Evolutionary conservation across 2,797 vertebrate genomes (phyloP).

Genomic region (Xenops minutus): DNA sequence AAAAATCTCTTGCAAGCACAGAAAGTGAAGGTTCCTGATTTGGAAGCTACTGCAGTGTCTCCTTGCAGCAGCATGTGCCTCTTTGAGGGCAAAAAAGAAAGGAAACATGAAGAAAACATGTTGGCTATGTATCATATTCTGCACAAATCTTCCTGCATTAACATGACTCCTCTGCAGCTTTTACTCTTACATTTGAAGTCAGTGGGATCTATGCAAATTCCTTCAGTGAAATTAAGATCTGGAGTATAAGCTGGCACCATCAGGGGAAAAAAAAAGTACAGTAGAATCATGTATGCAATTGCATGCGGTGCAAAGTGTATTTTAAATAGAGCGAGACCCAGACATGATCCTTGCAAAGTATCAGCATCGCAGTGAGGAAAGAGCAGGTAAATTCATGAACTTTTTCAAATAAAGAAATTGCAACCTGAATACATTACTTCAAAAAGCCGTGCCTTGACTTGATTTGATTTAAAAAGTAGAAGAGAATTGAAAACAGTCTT

Average conservation of each 20-base stretch:
- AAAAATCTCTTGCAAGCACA: neutral
- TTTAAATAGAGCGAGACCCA: constrained; percentile 22
- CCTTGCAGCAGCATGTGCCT: constrained; percentile 52
- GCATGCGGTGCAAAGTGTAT: neutral
- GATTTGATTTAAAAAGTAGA: constrained; percentile 49
- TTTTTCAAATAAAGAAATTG: constrained; percentile 61
- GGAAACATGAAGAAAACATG: constrained; percentile 22
- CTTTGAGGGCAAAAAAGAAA: constrained; percentile 23
- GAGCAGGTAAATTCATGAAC: constrained; percentile 48
- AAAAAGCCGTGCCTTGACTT: constrained; percentile 31
- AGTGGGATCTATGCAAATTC: constrained; percentile 10
- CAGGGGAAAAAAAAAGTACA: neutral
- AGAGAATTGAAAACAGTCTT: constrained; percentile 41
- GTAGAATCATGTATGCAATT: neutral
- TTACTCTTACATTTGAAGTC: constrained; percentile 34
- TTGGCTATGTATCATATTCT: neutral
- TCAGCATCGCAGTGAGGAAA: neutral
- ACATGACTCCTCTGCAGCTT: neutral
- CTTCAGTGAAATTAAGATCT: constrained; percentile 17
- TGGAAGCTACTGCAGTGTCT: constrained; percentile 7
- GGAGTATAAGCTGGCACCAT: constrained; percentile 3
- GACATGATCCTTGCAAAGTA: constrained; percentile 7
- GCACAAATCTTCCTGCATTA: constrained; percentile 23
- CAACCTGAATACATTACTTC: constrained; percentile 44
- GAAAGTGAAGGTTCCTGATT: neutral